Conservation (phyloP, 2,797 vertebrate genomes). For the Leptoclinus maculatus region DNA sequence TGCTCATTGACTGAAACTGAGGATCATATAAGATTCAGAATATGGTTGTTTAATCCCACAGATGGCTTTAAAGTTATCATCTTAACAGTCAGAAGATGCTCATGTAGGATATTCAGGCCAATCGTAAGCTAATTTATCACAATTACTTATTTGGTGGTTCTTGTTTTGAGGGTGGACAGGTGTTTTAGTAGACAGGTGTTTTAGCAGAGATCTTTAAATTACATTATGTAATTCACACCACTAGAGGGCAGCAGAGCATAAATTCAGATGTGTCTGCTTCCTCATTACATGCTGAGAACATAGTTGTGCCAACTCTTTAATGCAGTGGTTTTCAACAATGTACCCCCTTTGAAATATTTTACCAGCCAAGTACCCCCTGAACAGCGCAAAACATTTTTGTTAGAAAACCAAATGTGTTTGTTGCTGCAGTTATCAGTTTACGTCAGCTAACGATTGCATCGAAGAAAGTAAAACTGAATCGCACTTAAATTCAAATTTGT, state of each 20-base stretch:
- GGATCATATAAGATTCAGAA: background rate
- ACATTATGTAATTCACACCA: slow-evolving; percentile 7
- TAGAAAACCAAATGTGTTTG: background rate
- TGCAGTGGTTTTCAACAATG: background rate
- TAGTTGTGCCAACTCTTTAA: background rate
- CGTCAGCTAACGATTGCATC: background rate
- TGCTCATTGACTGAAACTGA: background rate
- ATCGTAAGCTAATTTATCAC: background rate
- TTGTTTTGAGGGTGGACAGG: background rate
- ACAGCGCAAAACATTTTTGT: background rate
- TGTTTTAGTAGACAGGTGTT: no score
- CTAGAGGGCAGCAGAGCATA: slow-evolving; percentile 57
- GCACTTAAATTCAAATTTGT: background rate
- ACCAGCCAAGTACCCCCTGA: background rate
- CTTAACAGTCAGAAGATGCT: background rate
- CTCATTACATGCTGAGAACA: background rate
- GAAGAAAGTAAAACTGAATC: background rate
- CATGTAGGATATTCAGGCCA: background rate
- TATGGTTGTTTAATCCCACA: background rate
- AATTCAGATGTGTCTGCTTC: background rate
- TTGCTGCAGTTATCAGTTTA: background rate
- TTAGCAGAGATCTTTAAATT: background rate
- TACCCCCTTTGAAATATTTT: background rate
- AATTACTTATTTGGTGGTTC: background rate
- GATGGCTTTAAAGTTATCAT: background rate